Evolutionary conservation across 2,797 vertebrate species (phyloP).

Genomic region (Chelmon rostratus): DNA sequence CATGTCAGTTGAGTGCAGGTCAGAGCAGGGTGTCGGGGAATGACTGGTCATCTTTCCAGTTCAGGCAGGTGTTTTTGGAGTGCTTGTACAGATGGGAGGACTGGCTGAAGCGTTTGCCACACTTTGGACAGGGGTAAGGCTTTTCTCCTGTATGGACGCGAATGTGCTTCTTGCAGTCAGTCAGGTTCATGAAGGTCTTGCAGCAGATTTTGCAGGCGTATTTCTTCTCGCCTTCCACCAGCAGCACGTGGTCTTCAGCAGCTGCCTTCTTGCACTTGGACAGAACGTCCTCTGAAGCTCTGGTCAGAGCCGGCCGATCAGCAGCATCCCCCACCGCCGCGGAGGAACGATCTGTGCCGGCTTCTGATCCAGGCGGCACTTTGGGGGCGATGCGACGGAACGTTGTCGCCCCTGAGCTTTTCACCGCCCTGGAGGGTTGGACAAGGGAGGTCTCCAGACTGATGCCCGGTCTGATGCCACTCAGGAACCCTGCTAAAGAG

Average conservation of each 20-base stretch:
- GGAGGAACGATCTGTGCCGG: conserved; percentile 80
- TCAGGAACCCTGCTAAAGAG: conserved; percentile 70
- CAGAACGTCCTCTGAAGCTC: conserved; percentile 95
- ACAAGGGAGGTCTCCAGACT: conserved; percentile 87
- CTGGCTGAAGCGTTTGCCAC: conserved; percentile 97
- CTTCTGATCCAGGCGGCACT: conserved; percentile 81
- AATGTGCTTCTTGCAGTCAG: conserved; percentile 99
- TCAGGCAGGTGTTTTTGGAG: conserved; percentile 95
- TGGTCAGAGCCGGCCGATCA: conserved; percentile 85
- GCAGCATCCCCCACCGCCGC: conserved; percentile 34
- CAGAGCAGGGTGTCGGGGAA: conserved; percentile 87
- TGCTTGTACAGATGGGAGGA: conserved; percentile 98
- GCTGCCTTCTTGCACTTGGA: conserved; percentile 99
- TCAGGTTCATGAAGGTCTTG: conserved; percentile 97
- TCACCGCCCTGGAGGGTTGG: conserved; percentile 72
- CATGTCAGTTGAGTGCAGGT: background rate
- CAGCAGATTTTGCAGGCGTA: conserved; percentile 99
- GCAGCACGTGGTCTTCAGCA: conserved; percentile 94
- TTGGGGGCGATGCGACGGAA: conserved; percentile 98
- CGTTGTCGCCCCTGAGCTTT: conserved; percentile 83
- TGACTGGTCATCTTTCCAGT: conserved; percentile 93
- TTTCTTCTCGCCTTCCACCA: conserved; percentile 97
- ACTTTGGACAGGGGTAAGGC: conserved; percentile 95
- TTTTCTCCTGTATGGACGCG: conserved; percentile 97
- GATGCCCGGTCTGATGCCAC: conserved; percentile 77